phyloP scores from a whole-genome alignment of 2,113 vertebrate species.

The Equus przewalskii region DNA sequence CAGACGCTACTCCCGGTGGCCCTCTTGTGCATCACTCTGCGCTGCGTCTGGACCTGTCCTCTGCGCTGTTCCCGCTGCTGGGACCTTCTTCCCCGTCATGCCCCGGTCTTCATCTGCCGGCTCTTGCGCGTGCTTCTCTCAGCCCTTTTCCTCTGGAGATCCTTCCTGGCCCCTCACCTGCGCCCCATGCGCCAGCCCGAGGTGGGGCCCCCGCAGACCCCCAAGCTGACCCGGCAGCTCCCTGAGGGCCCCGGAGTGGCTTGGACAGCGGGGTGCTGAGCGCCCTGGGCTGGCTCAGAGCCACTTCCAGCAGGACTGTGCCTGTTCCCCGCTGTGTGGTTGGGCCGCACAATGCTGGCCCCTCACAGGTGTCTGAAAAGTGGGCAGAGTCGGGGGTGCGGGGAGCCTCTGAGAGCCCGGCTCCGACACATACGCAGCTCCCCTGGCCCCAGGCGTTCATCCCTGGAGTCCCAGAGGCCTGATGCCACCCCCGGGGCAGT shows the following conservation, averaged over 20 bases:
- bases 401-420: background rate
- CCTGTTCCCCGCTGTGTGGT: background rate
- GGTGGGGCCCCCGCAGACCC: background rate
- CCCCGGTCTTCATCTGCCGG: background rate
- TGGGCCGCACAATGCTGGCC: background rate
- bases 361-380: background rate
- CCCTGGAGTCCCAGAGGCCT: background rate
- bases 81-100: background rate
- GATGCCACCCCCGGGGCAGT: background rate
- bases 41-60: background rate
- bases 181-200: background rate
- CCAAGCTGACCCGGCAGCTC: background rate
- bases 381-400: background rate
- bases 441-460: background rate
- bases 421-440: background rate
- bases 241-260: background rate
- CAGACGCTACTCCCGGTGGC: background rate
- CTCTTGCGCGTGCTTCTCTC: background rate
- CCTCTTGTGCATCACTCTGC: background rate
- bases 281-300: background rate
- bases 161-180: background rate
- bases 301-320: background rate
- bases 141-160: background rate
- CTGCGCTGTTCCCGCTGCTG: background rate
- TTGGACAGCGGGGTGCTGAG: background rate